phyloP scores from a whole-genome alignment of 2,113 vertebrate species.

The Mesitornis unicolor region DNA sequence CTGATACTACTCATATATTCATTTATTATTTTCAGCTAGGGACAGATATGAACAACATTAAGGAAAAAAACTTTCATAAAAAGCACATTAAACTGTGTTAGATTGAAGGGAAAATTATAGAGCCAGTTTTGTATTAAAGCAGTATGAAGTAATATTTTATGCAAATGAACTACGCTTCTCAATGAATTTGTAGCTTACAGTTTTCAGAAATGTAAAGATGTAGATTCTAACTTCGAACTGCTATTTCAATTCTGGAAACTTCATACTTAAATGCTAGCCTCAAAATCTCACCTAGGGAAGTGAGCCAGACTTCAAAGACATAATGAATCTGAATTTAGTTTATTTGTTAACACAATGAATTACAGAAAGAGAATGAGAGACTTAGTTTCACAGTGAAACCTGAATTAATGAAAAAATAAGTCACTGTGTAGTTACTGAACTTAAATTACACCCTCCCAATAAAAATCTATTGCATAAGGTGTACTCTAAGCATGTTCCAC shows the following conservation, averaged over 20 bases:
- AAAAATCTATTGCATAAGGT: not conserved
- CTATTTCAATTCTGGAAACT: not conserved
- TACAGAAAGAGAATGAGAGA: not conserved
- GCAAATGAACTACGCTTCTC: not conserved
- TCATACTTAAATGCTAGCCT: not conserved
- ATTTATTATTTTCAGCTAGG: not conserved
- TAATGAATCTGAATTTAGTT: not conserved
- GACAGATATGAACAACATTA: not conserved
- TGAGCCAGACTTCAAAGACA: not conserved
- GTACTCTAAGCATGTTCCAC: not conserved
- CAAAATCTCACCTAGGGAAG: not conserved
- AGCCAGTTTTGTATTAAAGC: not conserved
- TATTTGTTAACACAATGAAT: not conserved
- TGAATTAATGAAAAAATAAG: not conserved
- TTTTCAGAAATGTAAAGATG: not conserved
- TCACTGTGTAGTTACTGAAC: not conserved
- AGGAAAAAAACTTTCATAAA: not conserved
- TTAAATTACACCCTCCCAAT: not conserved
- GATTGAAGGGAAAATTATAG: not conserved
- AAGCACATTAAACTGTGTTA: not conserved
- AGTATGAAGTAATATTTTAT: not conserved
- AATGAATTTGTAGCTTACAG: not conserved
- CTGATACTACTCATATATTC: not conserved
- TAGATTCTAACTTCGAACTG: not conserved
- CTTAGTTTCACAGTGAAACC: not conserved